Base-by-base conservation (phyloP, 2,797 vertebrate genomes). In the Octomys mimax region DNA sequence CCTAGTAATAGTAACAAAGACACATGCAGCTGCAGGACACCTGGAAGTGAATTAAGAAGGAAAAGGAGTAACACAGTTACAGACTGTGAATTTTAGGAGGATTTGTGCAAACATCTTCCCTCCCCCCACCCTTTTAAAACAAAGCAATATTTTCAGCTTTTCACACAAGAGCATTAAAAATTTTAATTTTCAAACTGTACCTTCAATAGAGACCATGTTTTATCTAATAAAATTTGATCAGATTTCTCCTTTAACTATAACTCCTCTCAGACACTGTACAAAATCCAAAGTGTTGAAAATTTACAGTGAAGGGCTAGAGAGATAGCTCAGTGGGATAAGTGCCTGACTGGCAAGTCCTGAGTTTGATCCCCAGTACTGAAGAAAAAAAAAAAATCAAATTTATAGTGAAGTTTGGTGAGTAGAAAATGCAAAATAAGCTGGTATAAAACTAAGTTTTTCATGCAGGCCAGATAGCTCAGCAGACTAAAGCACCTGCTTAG, bases 361-460 rank as follows among this genome's bases (percentile, higher is more conserved):
- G 39, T 42, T 42, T 42, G 39, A 42, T 42, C 39, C 39, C 39
- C 39, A 42, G 39, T 42, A 42, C 39, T 42, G 39, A 42, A 42
- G 5, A 42, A 42, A 42, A 42, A 42, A 42, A 42, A 42, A 42
- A 42, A 42, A 42, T 3, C 39, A 42, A 42, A 42, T 42, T 78
- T 89, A 87, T 3, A 66, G 28, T 87, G 64, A 84, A 39, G 7
- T 71, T 54, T 39, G n/a, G 46, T 77, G 22, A 24, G 18, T 36
- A 68, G 73, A 79, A 91, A 59, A 79, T 77, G 64, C 84, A 68
- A 97, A 97, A 98, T 96, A 96, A 97, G 97, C 98, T 98, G 96
- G 98, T 97, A 95, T 96, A 90, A 95, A 96, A 98, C 98, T 97
- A 98, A 98, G 83, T 95, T 97, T 97, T 94, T 87, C 94, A 13